Conservation (phyloP, 23 tunicate species). For the Trididemnum miniatum region DNA sequence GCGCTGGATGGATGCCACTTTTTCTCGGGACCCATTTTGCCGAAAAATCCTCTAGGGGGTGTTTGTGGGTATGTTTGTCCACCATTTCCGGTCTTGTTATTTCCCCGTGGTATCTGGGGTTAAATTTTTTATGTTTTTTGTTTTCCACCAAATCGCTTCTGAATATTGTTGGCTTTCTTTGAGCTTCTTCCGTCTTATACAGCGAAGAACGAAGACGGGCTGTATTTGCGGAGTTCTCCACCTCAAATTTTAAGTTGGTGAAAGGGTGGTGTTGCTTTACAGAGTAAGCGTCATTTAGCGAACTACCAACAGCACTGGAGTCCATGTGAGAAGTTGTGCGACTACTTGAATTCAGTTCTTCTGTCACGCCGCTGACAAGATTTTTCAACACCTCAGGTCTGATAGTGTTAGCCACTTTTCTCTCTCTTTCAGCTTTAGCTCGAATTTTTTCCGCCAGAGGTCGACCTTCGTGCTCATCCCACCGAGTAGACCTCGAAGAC, state of each 20-base stretch:
- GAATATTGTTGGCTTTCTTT: conserved; percentile 44
- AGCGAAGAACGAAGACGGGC: conserved; percentile 56
- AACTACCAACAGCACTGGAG: conserved; percentile 14
- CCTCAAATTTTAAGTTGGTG: conserved; percentile 36
- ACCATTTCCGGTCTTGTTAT: conserved; percentile 62
- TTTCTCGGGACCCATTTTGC: conserved; percentile 44
- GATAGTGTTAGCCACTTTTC: conserved; percentile 38
- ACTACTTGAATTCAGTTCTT: conserved; percentile 19
- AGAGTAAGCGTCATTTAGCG: background rate
- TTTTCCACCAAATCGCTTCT: conserved; percentile 34
- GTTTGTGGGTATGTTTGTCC: conserved; percentile 42
- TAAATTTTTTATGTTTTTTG: conserved; percentile 31
- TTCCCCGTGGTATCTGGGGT: conserved; percentile 55
- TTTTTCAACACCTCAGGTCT: conserved; percentile 22
- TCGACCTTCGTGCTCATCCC: conserved; percentile 66
- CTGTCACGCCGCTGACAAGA: conserved; percentile 15
- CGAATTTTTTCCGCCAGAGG: conserved; percentile 29
- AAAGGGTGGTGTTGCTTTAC: conserved; percentile 44
- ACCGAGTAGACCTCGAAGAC: conserved; percentile 12
- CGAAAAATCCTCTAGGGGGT: conserved; percentile 24
- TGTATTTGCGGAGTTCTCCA: conserved; percentile 37
- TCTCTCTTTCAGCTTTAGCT: background rate
- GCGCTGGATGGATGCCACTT: background rate
- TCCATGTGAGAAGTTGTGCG: conserved; percentile 27
- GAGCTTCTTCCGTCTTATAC: conserved; percentile 42